phyloP scores from a whole-genome alignment of 2,888 invertebrate species.

The Tetramorium bicarinatum region DNA sequence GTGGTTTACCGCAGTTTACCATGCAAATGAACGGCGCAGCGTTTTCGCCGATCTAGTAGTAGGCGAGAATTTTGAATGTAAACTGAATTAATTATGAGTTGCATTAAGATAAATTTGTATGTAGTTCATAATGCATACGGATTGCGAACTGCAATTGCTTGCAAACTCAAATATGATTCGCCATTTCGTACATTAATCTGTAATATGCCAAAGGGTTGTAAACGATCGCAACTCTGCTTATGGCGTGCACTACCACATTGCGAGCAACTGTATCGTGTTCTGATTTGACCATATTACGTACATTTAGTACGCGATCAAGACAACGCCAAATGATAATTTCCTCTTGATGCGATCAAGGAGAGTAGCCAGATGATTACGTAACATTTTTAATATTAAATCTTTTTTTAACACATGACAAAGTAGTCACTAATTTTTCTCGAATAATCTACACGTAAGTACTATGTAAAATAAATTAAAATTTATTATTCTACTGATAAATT shows the following conservation, averaged over 20 bases:
- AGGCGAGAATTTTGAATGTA: conserved; percentile 4
- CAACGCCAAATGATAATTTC: conserved; percentile 30
- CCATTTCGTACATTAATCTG: conserved; percentile 34
- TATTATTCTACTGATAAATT: not conserved
- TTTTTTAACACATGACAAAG: not conserved
- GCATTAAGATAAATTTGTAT: conserved; percentile 13
- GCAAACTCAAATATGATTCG: conserved; percentile 28
- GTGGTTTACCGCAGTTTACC: conserved; percentile 5
- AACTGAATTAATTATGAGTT: conserved; percentile 26
- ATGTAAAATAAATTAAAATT: not conserved
- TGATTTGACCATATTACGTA: not conserved
- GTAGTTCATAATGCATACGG: conserved; percentile 2
- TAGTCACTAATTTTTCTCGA: not conserved
- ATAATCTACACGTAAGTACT: not conserved
- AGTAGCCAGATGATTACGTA: not conserved
- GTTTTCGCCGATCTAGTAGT: conserved; percentile 6
- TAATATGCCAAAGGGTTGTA: conserved; percentile 25
- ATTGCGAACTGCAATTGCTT: not conserved
- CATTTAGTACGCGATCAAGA: conserved; percentile 27
- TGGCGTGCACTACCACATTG: conserved; percentile 16
- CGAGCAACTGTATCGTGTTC: conserved; percentile 36
- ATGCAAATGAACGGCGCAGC: conserved; percentile 1
- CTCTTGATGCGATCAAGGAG: conserved; percentile 7
- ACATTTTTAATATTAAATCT: not conserved
- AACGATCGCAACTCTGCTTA: conserved; percentile 30